phyloP scores from a whole-genome alignment of 2,888 invertebrate species.

The Hoplodrina blanda region DNA sequence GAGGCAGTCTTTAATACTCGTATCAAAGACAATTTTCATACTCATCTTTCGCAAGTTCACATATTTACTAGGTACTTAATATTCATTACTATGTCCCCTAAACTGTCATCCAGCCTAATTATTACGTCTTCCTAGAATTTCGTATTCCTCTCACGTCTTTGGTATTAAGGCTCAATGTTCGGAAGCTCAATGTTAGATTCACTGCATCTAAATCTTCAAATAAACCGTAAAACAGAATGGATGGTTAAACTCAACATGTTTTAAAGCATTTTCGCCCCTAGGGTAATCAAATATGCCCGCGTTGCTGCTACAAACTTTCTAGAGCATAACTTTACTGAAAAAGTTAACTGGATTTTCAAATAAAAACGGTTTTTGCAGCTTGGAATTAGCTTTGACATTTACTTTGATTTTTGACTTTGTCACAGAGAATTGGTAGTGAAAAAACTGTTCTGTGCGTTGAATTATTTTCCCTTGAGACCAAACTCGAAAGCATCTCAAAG shows the following conservation, averaged over 20 bases:
- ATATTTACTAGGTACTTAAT: slow-evolving; percentile 7
- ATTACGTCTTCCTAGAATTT: slow-evolving; percentile 9
- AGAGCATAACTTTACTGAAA: slow-evolving; percentile 19
- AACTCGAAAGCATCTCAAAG: neutral
- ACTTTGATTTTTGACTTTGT: slow-evolving; percentile 16
- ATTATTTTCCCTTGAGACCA: neutral
- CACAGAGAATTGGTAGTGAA: slow-evolving; percentile 34
- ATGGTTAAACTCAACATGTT: slow-evolving; percentile 20
- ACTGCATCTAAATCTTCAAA: slow-evolving; percentile 14
- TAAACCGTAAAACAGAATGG: slow-evolving; percentile 28
- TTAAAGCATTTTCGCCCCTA: slow-evolving; percentile 19
- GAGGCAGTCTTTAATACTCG: too few species aligned
- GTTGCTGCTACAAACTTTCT: slow-evolving; percentile 23
- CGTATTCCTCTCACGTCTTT: slow-evolving; percentile 20
- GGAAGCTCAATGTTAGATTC: neutral
- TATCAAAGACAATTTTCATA: slow-evolving; percentile 9
- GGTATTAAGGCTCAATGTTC: slow-evolving; percentile 28
- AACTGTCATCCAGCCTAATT: slow-evolving; percentile 39
- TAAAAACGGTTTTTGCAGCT: slow-evolving; percentile 31
- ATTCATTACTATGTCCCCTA: slow-evolving; percentile 19
- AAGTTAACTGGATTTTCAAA: slow-evolving; percentile 38
- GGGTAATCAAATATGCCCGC: slow-evolving; percentile 38
- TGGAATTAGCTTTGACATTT: slow-evolving; percentile 17
- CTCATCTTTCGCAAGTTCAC: neutral
- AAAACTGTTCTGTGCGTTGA: neutral